Evolutionary conservation across 2,797 vertebrate genomes (phyloP), one percentile per base, ranked within the genome.

Genomic region (Apogon hyalosoma): DNA sequence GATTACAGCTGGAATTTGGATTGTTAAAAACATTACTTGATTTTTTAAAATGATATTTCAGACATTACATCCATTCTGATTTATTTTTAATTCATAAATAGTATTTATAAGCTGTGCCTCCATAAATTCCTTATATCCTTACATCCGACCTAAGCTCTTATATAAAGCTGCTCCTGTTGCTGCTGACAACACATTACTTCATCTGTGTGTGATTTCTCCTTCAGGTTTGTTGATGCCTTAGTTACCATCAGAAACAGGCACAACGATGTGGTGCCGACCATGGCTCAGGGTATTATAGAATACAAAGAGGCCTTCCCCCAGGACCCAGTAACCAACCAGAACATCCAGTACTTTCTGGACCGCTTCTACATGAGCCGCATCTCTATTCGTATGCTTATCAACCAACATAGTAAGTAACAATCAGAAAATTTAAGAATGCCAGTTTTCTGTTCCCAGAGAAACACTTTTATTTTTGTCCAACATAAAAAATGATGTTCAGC

Each of bases 341-440:
- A 98, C 90, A 96, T 98, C 76, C 96, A 98, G 87, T 98, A 98
- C 85, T 98, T 98, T 88, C 91, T 98, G 57, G 97, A 98, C 74
- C 96, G 97, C 43, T 97, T 98, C 93, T 98, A 98, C 93, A 92
- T 96, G 92, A 98, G 97, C 90, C 96, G 97, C 65, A 98, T 98
- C 86, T 98, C 97, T 53, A 98, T 98, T 80, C 96, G 97, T 21
- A 98, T 98, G 97, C 96, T 98, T 52, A 94, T 98, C 91, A 98
- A 98, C 93, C 97, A 98, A 88, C 97, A 98, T 92, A 96, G 97
- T 98, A 91, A 94, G 96, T 80, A 4, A 3, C 13, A 0, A 3
- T 7, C 16, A 3, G 5, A 18, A 10, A 36, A 9, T 9, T 36
- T 36, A 36, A 36, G 33, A 36, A 36, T 36, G 10, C 33, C 9